These are phyloP conservation scores for Galleria mellonella DNA, from an alignment of 1,140 invertebrate genomes.

Conservation along the genomic window DNA sequence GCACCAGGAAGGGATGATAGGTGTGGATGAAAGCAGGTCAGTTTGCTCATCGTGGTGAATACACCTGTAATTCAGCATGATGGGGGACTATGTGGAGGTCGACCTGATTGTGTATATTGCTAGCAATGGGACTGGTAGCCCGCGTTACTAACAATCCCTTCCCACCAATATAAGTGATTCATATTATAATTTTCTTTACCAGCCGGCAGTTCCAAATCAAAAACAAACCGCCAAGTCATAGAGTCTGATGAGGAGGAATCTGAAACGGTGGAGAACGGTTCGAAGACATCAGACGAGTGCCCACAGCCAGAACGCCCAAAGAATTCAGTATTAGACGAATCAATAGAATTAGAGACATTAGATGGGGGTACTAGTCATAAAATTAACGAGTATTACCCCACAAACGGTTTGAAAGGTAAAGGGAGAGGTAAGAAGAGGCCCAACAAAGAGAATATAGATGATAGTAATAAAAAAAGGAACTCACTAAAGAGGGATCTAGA, in stretches of 20 bases:
- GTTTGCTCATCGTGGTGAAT: no score
- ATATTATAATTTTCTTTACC: constrained; percentile 13
- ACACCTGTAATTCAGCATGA: no score
- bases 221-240: constrained; percentile 32
- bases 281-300: not conserved
- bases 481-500: constrained; percentile 35
- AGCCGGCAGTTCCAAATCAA: constrained; percentile 28
- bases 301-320: constrained; percentile 18
- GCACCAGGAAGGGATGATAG: no score
- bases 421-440: constrained; percentile 31
- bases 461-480: constrained; percentile 19
- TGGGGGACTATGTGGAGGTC: no score
- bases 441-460: constrained; percentile 29
- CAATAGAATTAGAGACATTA: constrained; percentile 28
- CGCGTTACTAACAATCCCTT: no score
- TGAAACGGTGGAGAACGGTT: not conserved
- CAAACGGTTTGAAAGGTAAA: constrained; percentile 35
- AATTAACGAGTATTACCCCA: constrained; percentile 49
- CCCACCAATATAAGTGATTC: not conserved
- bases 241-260: constrained; percentile 36
- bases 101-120: no score
- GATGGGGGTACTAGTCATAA: constrained; percentile 39
- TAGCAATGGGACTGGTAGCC: no score
- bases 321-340: constrained; percentile 31
- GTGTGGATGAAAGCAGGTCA: no score